Conservation (phyloP, 2,113 vertebrate genomes). For the Saimiri boliviensis region DNA sequence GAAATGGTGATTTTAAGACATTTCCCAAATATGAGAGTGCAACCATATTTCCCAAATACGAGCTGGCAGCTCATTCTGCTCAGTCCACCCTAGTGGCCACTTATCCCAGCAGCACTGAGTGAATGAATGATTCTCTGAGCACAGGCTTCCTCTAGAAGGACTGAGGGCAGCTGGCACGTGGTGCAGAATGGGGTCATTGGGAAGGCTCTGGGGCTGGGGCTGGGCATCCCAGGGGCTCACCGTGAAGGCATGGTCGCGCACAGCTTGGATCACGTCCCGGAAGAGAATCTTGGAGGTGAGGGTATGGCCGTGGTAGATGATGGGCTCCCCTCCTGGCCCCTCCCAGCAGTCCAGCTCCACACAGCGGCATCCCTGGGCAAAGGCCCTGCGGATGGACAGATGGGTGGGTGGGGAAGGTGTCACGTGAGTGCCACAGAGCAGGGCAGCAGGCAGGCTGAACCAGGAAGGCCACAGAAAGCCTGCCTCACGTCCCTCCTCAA, state of each 20-base stretch:
- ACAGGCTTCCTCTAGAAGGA: background rate
- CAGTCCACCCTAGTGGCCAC: background rate
- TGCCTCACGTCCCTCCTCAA: background rate
- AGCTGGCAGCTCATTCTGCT: background rate
- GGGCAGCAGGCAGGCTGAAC: background rate
- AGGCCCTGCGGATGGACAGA: slow-evolving; percentile 82
- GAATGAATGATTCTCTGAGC: background rate
- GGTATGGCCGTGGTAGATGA: slow-evolving; percentile 95
- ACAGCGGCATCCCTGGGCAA: slow-evolving; percentile 95
- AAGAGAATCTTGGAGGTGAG: slow-evolving; percentile 97
- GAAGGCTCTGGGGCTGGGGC: background rate
- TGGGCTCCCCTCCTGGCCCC: slow-evolving; percentile 92
- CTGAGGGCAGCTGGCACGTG: background rate
- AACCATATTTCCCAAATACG: too few relatives aligned
- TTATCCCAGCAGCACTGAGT: background rate
- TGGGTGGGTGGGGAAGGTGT: rapidly evolving
- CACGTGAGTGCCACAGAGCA: background rate
- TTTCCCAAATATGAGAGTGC: background rate
- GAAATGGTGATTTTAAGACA: background rate
- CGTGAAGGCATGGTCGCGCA: slow-evolving; percentile 92
- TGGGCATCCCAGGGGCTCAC: slow-evolving; percentile 72
- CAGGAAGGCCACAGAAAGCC: background rate
- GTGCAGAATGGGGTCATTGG: background rate
- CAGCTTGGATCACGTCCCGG: slow-evolving; percentile 93
- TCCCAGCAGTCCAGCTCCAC: slow-evolving; percentile 99